phyloP scores from a whole-genome alignment of 2,113 vertebrate genomes.

The Dicrurus megarhynchus region DNA sequence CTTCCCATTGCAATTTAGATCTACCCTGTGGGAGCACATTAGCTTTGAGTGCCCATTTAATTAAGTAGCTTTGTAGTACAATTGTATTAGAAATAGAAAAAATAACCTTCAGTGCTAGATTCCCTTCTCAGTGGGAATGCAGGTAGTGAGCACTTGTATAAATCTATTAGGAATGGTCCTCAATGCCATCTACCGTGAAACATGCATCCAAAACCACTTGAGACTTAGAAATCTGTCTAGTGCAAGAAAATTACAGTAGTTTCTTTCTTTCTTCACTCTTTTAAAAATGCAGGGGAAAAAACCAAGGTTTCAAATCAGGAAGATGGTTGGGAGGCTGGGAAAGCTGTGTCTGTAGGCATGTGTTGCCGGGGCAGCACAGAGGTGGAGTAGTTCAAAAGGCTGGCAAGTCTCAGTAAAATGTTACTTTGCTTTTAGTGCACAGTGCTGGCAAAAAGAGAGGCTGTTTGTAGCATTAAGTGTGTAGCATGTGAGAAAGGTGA shows the following conservation, averaged over 20 bases:
- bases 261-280: neutral
- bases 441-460: neutral
- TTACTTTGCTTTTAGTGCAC: neutral
- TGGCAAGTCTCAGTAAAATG: neutral
- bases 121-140: neutral
- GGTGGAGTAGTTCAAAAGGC: neutral
- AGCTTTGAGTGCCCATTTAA: slow-evolving; percentile 39
- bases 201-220: neutral
- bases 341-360: fast-evolving
- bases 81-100: neutral
- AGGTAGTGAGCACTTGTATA: neutral
- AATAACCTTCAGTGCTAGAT: neutral
- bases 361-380: neutral
- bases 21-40: neutral
- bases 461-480: neutral
- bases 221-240: neutral
- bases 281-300: neutral
- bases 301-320: neutral
- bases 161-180: neutral
- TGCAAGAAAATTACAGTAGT: neutral
- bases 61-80: neutral
- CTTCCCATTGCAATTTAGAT: neutral
- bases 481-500: neutral
- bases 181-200: neutral
- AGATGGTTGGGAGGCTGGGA: neutral